These are phyloP conservation scores for Athene noctua DNA, from an alignment of 2,113 vertebrate genomes.

Conservation along the genomic window DNA sequence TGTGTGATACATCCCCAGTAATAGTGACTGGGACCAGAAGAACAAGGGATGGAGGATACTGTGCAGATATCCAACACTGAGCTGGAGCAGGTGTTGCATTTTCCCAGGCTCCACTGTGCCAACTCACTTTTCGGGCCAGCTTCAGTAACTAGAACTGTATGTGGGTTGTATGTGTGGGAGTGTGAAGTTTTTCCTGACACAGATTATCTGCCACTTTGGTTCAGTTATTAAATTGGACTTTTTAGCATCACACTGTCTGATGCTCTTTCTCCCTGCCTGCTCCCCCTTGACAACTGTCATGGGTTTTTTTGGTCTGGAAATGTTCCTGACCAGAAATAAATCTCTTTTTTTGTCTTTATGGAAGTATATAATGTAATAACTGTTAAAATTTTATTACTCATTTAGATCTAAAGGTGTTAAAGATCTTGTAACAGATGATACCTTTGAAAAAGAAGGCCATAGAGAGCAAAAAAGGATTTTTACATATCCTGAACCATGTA, in stretches of 20 bases:
- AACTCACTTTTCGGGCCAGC: background rate
- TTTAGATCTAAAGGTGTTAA: background rate
- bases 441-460: background rate
- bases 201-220: background rate
- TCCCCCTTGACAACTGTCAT: background rate
- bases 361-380: background rate
- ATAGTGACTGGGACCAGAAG: background rate
- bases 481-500: background rate
- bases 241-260: background rate
- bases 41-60: background rate
- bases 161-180: background rate
- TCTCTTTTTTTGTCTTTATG: background rate
- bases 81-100: background rate
- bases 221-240: conserved; percentile 29
- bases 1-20: background rate
- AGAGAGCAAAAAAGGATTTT: background rate
- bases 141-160: background rate
- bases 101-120: background rate
- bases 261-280: background rate
- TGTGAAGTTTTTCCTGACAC: conserved; percentile 36
- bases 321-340: background rate
- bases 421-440: background rate
- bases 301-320: background rate
- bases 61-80: background rate
- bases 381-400: background rate